A percentile compares a stretch with the other conserved stretches of the same genome.
Conservation (phyloP, 1,140 invertebrate genomes). For the Zaprionus nigranus region DNA sequence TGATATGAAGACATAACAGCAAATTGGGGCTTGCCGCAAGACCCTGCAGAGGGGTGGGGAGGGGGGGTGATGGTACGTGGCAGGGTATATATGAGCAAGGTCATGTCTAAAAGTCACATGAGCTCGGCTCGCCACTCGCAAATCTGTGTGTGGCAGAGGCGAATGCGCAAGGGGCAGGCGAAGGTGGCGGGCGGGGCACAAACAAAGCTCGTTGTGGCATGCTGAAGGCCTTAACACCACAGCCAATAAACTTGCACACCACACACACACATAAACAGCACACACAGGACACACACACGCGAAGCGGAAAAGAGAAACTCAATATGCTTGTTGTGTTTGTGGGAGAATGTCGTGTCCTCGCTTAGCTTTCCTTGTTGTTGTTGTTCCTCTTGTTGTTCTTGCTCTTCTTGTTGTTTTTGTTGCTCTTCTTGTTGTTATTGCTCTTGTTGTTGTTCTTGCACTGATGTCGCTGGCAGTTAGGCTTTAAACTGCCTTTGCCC, state of each 20-base stretch:
- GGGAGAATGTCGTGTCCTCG: constrained; percentile 16
- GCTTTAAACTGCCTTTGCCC: constrained; percentile 63
- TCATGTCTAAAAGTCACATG: constrained; percentile 49
- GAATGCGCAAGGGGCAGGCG: not conserved
- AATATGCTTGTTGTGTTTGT: constrained; percentile 39
- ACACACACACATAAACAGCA: not conserved
- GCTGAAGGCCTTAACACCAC: constrained; percentile 52
- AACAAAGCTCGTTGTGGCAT: constrained; percentile 35
- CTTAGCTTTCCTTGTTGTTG: constrained; percentile 2
- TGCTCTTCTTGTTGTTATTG: not conserved
- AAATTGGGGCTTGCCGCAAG: constrained; percentile 55
- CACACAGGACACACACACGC: constrained; percentile 13
- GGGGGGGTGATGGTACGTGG: not conserved
- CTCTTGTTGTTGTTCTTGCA: constrained; percentile 12
- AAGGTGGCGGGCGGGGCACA: constrained; percentile 3
- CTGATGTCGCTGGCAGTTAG: constrained; percentile 38
- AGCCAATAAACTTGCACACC: constrained; percentile 37
- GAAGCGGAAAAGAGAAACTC: constrained; percentile 11
- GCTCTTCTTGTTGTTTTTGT: constrained; percentile 5
- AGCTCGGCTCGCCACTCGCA: constrained; percentile 37
- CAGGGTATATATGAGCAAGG: not conserved
- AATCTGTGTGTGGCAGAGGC: constrained; percentile 36
- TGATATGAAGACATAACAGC: constrained; percentile 72
- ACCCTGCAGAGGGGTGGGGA: not conserved
- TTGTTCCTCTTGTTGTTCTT: constrained; percentile 1